These are phyloP conservation scores for Drosophila borborema DNA, from an alignment of 2,888 invertebrate genomes.

Conservation along the genomic window DNA sequence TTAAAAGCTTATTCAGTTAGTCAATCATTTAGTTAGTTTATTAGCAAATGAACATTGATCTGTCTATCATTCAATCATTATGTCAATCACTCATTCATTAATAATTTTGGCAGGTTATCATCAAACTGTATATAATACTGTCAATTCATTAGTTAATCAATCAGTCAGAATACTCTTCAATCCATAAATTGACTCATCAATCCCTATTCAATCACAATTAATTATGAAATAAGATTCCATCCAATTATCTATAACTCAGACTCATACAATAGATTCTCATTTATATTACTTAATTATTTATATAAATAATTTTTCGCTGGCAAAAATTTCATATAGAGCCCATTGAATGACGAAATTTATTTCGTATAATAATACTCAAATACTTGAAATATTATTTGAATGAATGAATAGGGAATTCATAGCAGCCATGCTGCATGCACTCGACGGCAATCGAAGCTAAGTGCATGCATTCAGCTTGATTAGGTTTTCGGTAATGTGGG, in stretches of 20 bases:
- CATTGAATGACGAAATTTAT: neutral
- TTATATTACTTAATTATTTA: neutral
- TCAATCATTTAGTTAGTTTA: neutral
- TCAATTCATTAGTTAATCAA: neutral
- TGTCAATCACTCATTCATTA: neutral
- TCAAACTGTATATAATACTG: no score
- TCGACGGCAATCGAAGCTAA: conserved; percentile 5
- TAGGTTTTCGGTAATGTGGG: conserved; percentile 12
- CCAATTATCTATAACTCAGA: no score
- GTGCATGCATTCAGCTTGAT: conserved; percentile 24
- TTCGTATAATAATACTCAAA: neutral
- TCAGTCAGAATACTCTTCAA: neutral
- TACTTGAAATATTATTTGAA: neutral
- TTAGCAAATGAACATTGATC: neutral
- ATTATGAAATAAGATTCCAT: no score
- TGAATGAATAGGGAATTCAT: neutral
- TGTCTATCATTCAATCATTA: neutral
- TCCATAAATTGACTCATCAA: no score
- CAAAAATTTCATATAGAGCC: neutral
- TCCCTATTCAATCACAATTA: no score
- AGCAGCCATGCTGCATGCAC: conserved; percentile 2
- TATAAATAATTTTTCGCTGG: neutral
- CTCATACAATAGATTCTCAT: neutral
- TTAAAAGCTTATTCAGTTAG: no score
- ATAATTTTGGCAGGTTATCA: no score